Base-by-base conservation (phyloP, 2,113 vertebrate genomes). In the Nipponia nippon region DNA sequence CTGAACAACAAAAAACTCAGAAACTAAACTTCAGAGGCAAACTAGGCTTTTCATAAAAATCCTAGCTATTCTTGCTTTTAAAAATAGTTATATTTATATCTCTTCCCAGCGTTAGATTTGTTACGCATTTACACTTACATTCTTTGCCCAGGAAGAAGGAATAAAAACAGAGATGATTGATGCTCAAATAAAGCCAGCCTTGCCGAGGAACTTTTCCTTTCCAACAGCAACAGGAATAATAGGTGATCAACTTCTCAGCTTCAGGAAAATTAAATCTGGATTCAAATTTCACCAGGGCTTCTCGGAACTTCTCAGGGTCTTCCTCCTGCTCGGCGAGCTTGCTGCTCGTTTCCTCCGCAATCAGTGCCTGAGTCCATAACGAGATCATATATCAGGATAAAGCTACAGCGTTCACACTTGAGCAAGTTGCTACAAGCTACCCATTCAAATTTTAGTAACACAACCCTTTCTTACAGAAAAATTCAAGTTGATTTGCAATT, bases 81-180 rank as follows among this genome's bases (percentile, higher is more conserved):
- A 92, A 90, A 42, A 26, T 5, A 79, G 40, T 61, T 38, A 30
- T 26, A 61, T 66, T 90, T 65, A 6, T 56, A 42, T 50, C 16
- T 36, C 58, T 88, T 22, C 25, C 20, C 16, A 83, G 44, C 16
- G 5, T 42, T 32, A 58, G 22, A 30, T 47, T 90, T 66, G 66
- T 93, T 83, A 78, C 0, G 0, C 86, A 65, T 88, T 92, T 59
- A 92, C 52, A 98, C 98, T 98, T 94, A 99, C 99, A 98, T 98
- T 99, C 99, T 97, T 99, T 99, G 94, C 99, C 99, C 83, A 99
- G 97, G 97, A 99, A 98, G 98, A 99, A 99, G 63, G 99, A 99
- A 97, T 99, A 99, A 98, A 99, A 99, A 96, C 99, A 99, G 89
- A 99, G 97, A 96, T 99, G 99, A 97, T 99, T 99, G 98, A 98